Evolutionary conservation across 1,140 invertebrate genomes (phyloP).

Genomic region (Thaumatotibia leucotreta): DNA sequence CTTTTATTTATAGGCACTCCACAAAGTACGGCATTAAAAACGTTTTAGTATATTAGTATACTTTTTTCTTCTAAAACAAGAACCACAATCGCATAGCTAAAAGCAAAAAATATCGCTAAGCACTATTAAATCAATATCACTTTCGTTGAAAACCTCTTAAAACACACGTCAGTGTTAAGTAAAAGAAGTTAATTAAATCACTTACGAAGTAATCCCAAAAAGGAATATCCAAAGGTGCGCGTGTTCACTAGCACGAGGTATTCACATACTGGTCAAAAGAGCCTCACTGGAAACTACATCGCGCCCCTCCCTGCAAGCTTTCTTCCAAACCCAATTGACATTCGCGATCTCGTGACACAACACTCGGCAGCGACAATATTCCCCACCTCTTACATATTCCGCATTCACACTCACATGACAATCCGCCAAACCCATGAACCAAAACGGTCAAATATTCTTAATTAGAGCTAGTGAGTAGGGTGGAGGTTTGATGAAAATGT

Average conservation of each 20-base stretch:
- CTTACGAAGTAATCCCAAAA: conserved; percentile 31
- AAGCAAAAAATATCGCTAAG: conserved; percentile 10
- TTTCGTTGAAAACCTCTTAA: neutral
- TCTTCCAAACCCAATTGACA: conserved; percentile 26
- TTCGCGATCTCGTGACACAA: conserved; percentile 14
- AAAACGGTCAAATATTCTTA: no score
- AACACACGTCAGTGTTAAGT: neutral
- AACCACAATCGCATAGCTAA: neutral
- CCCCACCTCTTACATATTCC: neutral
- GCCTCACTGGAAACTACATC: conserved; percentile 22
- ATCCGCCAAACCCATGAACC: no score
- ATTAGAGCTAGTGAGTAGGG: no score
- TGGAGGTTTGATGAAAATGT: no score
- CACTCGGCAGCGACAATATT: neutral
- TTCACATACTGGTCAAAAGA: conserved; percentile 37
- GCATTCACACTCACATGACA: neutral
- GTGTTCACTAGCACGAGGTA: conserved; percentile 28
- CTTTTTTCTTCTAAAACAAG: neutral
- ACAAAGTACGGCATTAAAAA: no score
- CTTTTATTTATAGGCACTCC: no score
- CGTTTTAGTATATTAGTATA: neutral
- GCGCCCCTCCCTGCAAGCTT: conserved; percentile 36
- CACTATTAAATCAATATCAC: neutral
- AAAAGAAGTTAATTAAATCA: conserved; percentile 8
- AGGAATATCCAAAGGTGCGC: conserved; percentile 34